A percentile compares a stretch with the other conserved stretches of the same genome.
Evolutionary conservation across 2,888 invertebrate genomes (phyloP).

Genomic region (Drosophila ustulata): DNA sequence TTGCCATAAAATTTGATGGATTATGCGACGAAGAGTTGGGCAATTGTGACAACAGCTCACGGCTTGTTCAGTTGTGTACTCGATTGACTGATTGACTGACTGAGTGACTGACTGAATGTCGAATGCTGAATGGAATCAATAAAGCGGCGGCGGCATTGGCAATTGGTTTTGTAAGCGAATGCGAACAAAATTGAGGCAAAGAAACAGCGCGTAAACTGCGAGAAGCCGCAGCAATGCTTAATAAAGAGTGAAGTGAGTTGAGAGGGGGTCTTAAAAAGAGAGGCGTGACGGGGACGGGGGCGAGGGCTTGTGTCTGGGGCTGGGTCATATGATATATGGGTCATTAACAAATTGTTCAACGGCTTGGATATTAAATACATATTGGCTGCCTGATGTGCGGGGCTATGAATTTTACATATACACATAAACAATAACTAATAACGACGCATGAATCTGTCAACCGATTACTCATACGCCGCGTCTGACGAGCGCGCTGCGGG

Average conservation of each 20-base stretch:
- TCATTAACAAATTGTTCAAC: conserved; percentile 79
- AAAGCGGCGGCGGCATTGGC: conserved; percentile 46
- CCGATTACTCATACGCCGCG: conserved; percentile 56
- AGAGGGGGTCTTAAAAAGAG: not conserved
- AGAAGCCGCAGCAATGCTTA: conserved; percentile 68
- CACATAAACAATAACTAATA: conserved; percentile 65
- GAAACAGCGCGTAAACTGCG: conserved; percentile 33
- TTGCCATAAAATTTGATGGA: conserved; percentile 34
- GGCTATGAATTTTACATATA: conserved; percentile 3
- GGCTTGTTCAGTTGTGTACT: conserved; percentile 1
- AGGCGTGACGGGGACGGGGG: not conserved
- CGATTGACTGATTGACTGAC: not conserved
- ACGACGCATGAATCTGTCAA: conserved; percentile 59
- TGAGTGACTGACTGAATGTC: conserved; percentile 13
- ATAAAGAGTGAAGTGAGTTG: conserved; percentile 33
- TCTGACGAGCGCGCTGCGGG: conserved; percentile 25
- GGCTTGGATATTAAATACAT: conserved; percentile 62
- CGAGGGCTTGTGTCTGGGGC: conserved; percentile 12
- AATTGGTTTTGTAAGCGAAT: conserved; percentile 63
- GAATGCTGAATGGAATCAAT: conserved; percentile 65
- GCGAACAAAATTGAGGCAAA: conserved; percentile 36
- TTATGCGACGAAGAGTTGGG: conserved; percentile 17
- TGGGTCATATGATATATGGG: conserved; percentile 76
- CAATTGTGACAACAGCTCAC: conserved; percentile 29
- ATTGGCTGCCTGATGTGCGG: conserved; percentile 12